Conservation (phyloP, 2,113 vertebrate genomes). For the Colossoma macropomum region DNA sequence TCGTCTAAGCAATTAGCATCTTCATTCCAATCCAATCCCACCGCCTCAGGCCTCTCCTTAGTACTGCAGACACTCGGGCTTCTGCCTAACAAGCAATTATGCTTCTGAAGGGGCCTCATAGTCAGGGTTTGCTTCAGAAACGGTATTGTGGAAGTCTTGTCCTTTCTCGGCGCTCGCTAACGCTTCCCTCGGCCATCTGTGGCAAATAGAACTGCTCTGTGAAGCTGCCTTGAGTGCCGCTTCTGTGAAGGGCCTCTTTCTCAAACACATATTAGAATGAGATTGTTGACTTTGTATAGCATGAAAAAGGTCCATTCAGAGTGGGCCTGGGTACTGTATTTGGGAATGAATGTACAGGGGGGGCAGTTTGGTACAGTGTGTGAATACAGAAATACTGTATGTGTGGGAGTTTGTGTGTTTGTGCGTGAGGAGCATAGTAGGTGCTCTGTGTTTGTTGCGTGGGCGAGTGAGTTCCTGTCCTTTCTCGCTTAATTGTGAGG, state of each 20-base stretch:
- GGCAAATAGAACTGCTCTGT: constrained; percentile 37
- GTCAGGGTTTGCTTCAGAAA: constrained; percentile 25
- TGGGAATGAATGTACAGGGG: neutral
- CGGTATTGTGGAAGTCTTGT: constrained; percentile 46
- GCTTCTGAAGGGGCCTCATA: constrained; percentile 52
- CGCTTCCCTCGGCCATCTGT: constrained; percentile 28
- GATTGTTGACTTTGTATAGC: constrained; percentile 22
- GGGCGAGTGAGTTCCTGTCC: neutral
- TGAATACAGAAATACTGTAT: neutral
- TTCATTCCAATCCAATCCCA: constrained; percentile 54
- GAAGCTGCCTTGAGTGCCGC: constrained; percentile 18
- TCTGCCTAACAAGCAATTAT: constrained; percentile 61
- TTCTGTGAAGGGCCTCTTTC: constrained; percentile 39
- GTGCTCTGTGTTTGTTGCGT: constrained; percentile 32
- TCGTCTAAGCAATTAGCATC: constrained; percentile 69
- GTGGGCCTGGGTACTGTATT: neutral
- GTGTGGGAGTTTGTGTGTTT: neutral
- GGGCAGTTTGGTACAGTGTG: neutral
- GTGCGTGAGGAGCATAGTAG: constrained; percentile 10
- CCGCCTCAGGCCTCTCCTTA: constrained; percentile 47
- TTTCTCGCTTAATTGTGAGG: constrained; percentile 1
- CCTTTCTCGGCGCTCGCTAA: neutral
- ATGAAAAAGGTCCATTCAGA: constrained; percentile 3
- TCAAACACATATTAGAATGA: constrained; percentile 26
- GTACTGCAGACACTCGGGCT: constrained; percentile 50